Base-by-base conservation (phyloP, 1,140 invertebrate species). In the Pectinophora gossypiella region DNA sequence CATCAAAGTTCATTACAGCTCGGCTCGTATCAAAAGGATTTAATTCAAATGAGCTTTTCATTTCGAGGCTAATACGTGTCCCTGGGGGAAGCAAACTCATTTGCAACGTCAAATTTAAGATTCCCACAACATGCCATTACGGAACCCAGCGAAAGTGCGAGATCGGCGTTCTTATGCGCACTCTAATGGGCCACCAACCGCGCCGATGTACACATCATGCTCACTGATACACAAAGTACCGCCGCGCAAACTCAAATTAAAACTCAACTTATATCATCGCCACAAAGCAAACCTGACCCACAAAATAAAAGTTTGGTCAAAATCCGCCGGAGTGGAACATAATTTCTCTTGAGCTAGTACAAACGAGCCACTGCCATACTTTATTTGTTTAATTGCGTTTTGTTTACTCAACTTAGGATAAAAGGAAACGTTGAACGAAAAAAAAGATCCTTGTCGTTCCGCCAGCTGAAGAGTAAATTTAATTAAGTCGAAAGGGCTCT, bases 401-500 rank as follows among this genome's bases (percentile, higher is more conserved):
- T 61, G 55, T 65, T 50, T 56, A 52, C 45, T 52, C 51, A 51
- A 43, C 45, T 45, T 44, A 46, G 42, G 48, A 57, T 52, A 55
- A 54, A 44, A 51, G 19, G 52, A 54, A 61, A 57, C 55, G 51
- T 63, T 60, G 59, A 60, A 58, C 45, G 50, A 59, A 66, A 68
- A 55, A 23, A 42, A 43, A 44, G 56, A 54, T 62, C 55, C 51
- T 47, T 61, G 64, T 64, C 64, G 60, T 65, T 72, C 54, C 58
- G 59, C 54, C 59, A 48, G 54, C 51, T 68, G 66, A 63, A 72
- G 65, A 72, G 67, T 68, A 68, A 69, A 76, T 79, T 79, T 75
- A 76, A 76, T 79, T 79, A 73, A 76, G 62, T 64, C 61, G 42
- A 69, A 73, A 70, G 65, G 69, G 53, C 60, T 60, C 69, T 75